Percentiles rank a stretch among this genome's conserved stretches.
Evolutionary conservation across 1,140 invertebrate species (phyloP).

Genomic region (Acromyrmex heyeri): DNA sequence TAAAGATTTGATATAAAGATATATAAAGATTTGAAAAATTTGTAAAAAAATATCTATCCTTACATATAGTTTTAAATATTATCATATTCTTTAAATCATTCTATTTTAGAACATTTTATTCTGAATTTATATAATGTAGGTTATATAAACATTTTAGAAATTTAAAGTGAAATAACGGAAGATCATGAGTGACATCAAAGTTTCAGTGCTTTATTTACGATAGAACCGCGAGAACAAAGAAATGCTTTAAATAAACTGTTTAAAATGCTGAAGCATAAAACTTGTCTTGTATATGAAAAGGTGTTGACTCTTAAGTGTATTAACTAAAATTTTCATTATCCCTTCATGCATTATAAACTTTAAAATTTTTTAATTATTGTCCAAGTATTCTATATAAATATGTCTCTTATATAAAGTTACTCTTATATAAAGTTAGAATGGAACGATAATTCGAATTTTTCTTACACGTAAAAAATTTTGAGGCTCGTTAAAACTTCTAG

Average conservation of each 20-base stretch:
- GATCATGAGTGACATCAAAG: neutral
- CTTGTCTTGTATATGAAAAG: neutral
- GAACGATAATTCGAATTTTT: neutral
- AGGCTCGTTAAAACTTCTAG: neutral
- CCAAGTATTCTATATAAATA: neutral
- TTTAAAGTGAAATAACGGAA: neutral
- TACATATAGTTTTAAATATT: constrained; percentile 8
- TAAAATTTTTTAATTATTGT: neutral
- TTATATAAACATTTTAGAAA: constrained; percentile 15
- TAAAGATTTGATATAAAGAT: neutral
- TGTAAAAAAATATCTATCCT: neutral
- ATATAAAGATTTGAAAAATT: neutral
- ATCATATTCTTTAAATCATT: neutral
- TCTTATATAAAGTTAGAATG: neutral
- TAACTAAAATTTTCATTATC: constrained; percentile 9
- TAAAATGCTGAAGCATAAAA: constrained; percentile 15
- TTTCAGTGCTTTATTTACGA: constrained; percentile 3
- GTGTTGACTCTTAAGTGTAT: neutral
- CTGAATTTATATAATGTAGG: neutral
- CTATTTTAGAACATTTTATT: neutral
- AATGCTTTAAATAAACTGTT: neutral
- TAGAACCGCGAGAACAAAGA: neutral
- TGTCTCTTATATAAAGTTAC: neutral
- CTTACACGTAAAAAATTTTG: neutral
- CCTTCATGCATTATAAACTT: neutral